These are phyloP conservation scores for Thymelicus acteon DNA, from an alignment of 2,888 invertebrate genomes.

Conservation along the genomic window DNA sequence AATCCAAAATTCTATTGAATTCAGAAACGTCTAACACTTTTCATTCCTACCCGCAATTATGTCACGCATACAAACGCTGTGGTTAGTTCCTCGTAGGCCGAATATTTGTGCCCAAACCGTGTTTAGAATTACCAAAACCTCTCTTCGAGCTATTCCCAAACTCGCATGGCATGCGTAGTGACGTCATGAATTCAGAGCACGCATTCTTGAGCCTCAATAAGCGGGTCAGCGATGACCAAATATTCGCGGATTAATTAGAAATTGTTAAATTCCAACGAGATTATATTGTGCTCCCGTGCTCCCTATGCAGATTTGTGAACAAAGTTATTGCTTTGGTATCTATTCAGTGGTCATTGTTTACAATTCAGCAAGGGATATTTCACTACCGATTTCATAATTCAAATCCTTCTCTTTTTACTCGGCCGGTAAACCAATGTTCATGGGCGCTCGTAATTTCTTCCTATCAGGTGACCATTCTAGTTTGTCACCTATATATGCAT, in stretches of 20 bases:
- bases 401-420: no score
- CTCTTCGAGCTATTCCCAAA: background rate
- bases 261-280: background rate
- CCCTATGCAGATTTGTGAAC: background rate
- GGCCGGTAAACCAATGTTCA: no score
- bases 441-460: no score
- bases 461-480: no score
- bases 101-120: background rate
- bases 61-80: background rate
- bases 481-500: no score
- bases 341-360: no score
- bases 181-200: conserved; percentile 3
- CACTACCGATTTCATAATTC: no score
- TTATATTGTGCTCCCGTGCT: background rate
- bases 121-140: conserved; percentile 4
- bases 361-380: no score
- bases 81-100: background rate
- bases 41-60: background rate
- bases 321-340: background rate
- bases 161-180: conserved; percentile 5
- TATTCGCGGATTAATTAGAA: conserved; percentile 15
- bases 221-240: conserved; percentile 3
- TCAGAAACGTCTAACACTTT: no score
- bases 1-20: no score
- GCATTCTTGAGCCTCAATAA: conserved; percentile 7